phyloP scores from a whole-genome alignment of 2,888 invertebrate species.

The Orthosia gothica region DNA sequence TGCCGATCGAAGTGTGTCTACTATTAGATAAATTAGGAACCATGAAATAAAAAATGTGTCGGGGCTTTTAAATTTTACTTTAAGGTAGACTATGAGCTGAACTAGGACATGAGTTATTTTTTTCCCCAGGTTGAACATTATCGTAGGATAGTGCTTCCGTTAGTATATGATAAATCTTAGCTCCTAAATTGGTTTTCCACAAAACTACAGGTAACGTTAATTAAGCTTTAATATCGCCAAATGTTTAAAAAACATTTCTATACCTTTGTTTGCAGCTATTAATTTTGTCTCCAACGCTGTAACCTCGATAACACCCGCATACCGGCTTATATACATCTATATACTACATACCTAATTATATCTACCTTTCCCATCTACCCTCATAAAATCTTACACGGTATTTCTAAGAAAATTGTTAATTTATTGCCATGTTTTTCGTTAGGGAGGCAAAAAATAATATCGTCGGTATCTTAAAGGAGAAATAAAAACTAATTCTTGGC shows the following conservation, averaged over 20 bases:
- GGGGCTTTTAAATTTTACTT: too few species aligned
- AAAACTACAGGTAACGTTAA: conserved; percentile 23
- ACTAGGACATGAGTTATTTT: too few species aligned
- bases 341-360: conserved; percentile 57
- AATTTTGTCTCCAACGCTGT: conserved; percentile 49
- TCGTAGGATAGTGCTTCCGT: not conserved
- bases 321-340: conserved; percentile 27
- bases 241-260: conserved; percentile 50
- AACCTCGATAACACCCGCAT: conserved; percentile 70
- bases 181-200: conserved; percentile 27
- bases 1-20: too few species aligned
- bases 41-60: too few species aligned
- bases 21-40: too few species aligned
- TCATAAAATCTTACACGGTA: conserved; percentile 60
- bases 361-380: conserved; percentile 54
- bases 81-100: too few species aligned
- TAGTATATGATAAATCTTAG: conserved; percentile 8
- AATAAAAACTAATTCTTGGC: conserved; percentile 60
- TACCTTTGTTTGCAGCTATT: conserved; percentile 51
- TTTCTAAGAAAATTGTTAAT: conserved; percentile 74
- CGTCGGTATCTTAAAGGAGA: conserved; percentile 24
- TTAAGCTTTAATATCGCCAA: conserved; percentile 39
- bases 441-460: conserved; percentile 60
- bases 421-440: conserved; percentile 76
- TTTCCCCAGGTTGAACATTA: too few species aligned